phyloP scores from a whole-genome alignment of 2,113 vertebrate species.

The Sylvietta virens region DNA sequence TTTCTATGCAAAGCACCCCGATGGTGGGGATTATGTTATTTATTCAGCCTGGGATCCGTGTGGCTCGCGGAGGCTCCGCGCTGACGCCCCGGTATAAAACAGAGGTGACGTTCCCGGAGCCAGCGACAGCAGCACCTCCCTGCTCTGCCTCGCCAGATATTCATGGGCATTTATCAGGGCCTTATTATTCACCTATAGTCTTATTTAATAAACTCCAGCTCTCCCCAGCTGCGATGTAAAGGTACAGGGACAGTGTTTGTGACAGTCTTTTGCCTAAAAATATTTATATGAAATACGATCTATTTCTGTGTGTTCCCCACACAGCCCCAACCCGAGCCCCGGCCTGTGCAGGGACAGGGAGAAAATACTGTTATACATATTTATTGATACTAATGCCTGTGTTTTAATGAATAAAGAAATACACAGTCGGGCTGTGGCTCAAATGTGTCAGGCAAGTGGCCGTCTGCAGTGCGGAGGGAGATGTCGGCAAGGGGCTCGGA shows the following conservation, averaged over 20 bases:
- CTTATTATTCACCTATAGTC: constrained; percentile 2
- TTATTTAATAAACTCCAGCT: background rate
- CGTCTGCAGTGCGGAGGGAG: constrained; percentile 62
- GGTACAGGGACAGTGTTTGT: background rate
- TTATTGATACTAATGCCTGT: constrained; percentile 60
- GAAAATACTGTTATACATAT: constrained; percentile 55
- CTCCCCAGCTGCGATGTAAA: background rate
- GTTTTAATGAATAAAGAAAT: constrained; percentile 71
- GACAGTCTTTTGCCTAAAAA: background rate
- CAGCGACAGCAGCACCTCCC: background rate
- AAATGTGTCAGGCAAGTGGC: constrained; percentile 64
- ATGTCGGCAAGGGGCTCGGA: constrained; percentile 81
- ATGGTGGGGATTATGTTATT: background rate
- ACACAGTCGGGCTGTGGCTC: constrained; percentile 44
- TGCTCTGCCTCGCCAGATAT: background rate
- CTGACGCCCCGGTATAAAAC: background rate
- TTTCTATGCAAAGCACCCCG: background rate
- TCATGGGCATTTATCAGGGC: background rate
- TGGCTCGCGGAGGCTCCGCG: background rate
- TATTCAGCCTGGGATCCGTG: background rate
- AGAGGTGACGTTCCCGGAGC: background rate
- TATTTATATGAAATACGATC: background rate
- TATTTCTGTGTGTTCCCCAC: background rate
- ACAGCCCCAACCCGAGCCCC: background rate
- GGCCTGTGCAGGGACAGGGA: background rate